These are phyloP conservation scores for Porphyrio hochstetteri DNA, from an alignment of 2,113 vertebrate species.

Conservation along the genomic window DNA sequence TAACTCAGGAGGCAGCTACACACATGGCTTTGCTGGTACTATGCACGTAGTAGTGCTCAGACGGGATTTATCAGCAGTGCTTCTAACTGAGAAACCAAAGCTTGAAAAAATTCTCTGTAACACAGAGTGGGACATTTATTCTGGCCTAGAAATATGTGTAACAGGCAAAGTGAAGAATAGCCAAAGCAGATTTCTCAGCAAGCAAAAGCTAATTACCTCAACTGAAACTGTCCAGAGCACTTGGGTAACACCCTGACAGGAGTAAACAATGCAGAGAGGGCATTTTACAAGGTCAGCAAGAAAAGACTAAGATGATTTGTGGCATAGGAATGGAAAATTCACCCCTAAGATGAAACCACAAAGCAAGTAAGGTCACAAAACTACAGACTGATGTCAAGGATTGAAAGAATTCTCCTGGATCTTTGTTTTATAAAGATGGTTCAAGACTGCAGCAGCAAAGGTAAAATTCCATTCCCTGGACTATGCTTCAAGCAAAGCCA, in stretches of 20 bases:
- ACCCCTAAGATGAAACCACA: not conserved
- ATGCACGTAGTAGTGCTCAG: not conserved
- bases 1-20: not conserved
- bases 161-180: not conserved
- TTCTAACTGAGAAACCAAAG: not conserved
- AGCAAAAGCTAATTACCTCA: conserved; percentile 6
- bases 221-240: conserved; percentile 46
- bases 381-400: conserved; percentile 16
- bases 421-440: not conserved
- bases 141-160: not conserved
- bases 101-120: not conserved
- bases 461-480: not conserved
- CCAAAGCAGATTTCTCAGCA: not conserved
- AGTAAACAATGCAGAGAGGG: conserved; percentile 43
- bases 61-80: not conserved
- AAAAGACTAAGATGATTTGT: conserved; percentile 48
- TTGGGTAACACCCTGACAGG: not conserved
- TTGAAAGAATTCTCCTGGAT: not conserved
- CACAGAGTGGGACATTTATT: not conserved
- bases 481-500: not conserved
- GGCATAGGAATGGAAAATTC: conserved; percentile 36
- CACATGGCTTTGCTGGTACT: not conserved
- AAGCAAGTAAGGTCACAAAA: conserved; percentile 18
- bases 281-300: conserved; percentile 54
- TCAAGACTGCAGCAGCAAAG: not conserved